A percentile compares a stretch with the other conserved stretches of the same genome.
Conservation (phyloP, 1,140 invertebrate species). For the Brachionus koreanus region DNA sequence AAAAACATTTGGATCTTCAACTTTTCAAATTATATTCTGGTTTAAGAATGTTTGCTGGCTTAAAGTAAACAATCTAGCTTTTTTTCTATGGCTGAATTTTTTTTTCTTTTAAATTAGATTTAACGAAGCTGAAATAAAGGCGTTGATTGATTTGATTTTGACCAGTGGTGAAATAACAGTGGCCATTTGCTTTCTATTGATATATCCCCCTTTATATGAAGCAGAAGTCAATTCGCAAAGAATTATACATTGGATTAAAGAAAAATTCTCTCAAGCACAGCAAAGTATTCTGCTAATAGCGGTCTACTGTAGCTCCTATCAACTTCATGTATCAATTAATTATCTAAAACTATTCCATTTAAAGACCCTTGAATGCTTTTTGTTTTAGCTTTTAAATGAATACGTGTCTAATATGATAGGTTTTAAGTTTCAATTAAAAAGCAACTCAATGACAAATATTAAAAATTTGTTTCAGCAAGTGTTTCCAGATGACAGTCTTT, state of each 20-base stretch:
- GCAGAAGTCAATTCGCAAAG: neutral
- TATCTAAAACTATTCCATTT: neutral
- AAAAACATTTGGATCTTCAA: neutral
- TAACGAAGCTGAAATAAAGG: slow-evolving; percentile 37
- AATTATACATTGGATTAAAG: slow-evolving; percentile 31
- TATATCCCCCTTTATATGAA: slow-evolving; percentile 36
- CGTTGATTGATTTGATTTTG: slow-evolving; percentile 23
- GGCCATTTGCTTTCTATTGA: slow-evolving; percentile 13
- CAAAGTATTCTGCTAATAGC: slow-evolving; percentile 23
- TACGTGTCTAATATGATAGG: slow-evolving; percentile 35
- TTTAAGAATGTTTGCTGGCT: slow-evolving; percentile 31
- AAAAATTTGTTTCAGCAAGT: slow-evolving; percentile 37
- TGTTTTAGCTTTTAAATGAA: slow-evolving; percentile 32
- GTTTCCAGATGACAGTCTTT: slow-evolving; percentile 8
- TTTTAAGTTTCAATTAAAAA: slow-evolving; percentile 36
- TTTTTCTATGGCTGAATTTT: neutral
- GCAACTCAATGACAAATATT: slow-evolving; percentile 1
- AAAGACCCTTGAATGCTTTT: neutral
- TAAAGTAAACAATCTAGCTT: neutral
- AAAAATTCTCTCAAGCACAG: slow-evolving; percentile 31
- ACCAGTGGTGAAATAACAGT: slow-evolving; percentile 22
- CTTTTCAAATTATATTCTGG: slow-evolving; percentile 38
- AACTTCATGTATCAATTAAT: neutral
- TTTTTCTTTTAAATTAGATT: slow-evolving; percentile 2
- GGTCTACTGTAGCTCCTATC: slow-evolving; percentile 15